Base-by-base conservation (phyloP, 2,113 vertebrate genomes). In the Sciurus niger region DNA sequence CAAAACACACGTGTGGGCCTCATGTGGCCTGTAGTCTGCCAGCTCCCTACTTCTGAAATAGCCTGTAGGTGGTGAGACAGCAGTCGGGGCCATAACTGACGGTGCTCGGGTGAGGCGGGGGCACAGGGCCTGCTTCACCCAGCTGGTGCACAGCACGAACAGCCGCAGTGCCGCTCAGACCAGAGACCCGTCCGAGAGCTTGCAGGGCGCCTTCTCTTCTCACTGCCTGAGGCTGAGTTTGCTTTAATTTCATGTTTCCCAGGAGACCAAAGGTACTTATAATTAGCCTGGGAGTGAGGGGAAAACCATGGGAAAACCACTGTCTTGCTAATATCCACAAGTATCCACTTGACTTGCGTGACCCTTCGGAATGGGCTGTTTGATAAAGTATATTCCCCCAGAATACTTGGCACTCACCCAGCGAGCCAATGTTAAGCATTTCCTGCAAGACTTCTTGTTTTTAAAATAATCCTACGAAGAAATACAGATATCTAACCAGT, bases 301-400 rank as follows among this genome's bases (percentile, higher is more conserved):
- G 92, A 94, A 97, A 97, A 93, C 97, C 97, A 96, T 97, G 97
- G 97, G 97, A 96, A 98, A 98, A 94, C 94, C 96, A 95, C 98
- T 97, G 82, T 97, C 97, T 94, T 97, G 94, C 87, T 98, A 96
- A 96, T 97, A 98, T 98, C 90, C 97, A 97, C 97, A 98, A 98
- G 98, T 98, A 96, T 96, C 97, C 96, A 97, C 98, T 98, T 98
- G 97, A 98, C 98, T 96, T 87, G 0, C 8, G 43, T 95, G 95
- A 97, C 98, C 97, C 80, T 94, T 92, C 84, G 88, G 92, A 95
- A 94, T 86, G 95, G 80, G 68, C 96, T 96, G 92, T 95, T 98
- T 98, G 97, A 98, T 97, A 97, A 98, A 98, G 92, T 95, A 88
- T 96, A 84, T 97, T 97, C 76, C 84, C 87, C 92, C 92, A 97